Base-by-base conservation (phyloP, 2,797 vertebrate genomes). In the Hyperoplus immaculatus region DNA sequence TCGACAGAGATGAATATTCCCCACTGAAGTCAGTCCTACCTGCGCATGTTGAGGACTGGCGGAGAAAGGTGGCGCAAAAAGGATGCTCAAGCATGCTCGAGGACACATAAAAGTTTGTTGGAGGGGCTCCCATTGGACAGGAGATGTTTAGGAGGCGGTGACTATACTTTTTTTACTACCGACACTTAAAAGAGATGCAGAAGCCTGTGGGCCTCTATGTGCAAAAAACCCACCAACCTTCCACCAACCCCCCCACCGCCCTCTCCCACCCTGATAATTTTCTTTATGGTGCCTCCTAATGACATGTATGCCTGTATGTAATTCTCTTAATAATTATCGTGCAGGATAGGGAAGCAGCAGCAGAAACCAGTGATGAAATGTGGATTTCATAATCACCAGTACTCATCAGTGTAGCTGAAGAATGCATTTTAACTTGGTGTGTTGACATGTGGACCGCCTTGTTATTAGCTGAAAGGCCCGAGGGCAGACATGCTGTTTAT, bases 151-250 rank as follows among this genome's bases (percentile, higher is more conserved):
- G 92, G 92, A 94, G 95, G 95, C 89, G 94, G 93, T 58, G 80
- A 81, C 93, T 87, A 41, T 13, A 6, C 89, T 96, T 96, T 96
- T 90, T 96, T 96, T 96, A 96, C 89, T 90, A 91, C 92, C 77
- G 2, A 85, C 93, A 94, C 89, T 95, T 95, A 86, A 93, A 92
- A 91, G 29, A 78, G 84, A 85, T 88, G 87, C 79, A 82, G 79
- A 83, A 87, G 86, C 93, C 91, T 78, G 80, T n/a, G 61, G 92
- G 89, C 88, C 80, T 77, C 67, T 41, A 58, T 77, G 80, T 81
- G 73, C 67, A 81, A 74, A 29, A 29, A 29, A 29, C 29, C 29
- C 29, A 29, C 29, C 29, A 29, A 29, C 29, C 77, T 81, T 70
- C 65, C 67, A 74, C 73, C 18, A 79, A 72, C 79, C 83, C 62